Base-by-base conservation (phyloP, 2,888 invertebrate genomes). In the Patella pellucida region DNA sequence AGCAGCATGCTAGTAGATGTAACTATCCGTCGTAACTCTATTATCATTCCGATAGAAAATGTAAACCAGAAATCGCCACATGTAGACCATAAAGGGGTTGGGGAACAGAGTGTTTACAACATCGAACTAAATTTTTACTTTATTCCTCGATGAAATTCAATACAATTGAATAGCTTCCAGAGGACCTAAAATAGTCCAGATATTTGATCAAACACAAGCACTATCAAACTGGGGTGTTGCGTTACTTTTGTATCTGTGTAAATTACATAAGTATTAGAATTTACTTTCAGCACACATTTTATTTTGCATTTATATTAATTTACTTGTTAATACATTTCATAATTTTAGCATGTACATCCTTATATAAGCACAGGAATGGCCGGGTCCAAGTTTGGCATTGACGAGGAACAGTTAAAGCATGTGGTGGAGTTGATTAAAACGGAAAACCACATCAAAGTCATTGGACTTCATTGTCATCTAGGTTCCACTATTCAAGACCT, bases 381-480 rank as follows among this genome's bases (percentile, higher is more conserved):
- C 15, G 84, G 82, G 52, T 85, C 89, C 41, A 92, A 92, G 82
- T 92, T 91, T 83, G 92, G 92, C 9, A 82, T 91, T 15, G 85
- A 85, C 27, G 72, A 83, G 19, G 75, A 81, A 0, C 85, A 89
- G 68, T 75, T 90, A 14, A 80, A 84, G 2, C 56, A 79, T 9
- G 78, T 90, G 56, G 71, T 85, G 9, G 76, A 84, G 0, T 78
- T 86, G 5, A 73, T 83, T 12, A 72, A 69, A 52, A 73, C 78
- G 52, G 72, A 72, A 11, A 79, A 83, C 16, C 78, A 82, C 3
- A 79, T 91, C n/a, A 77, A 84, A 14, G 81, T 91, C 1, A 83
- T 89, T 54, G 92, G 91, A 4, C 85, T 92, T 23, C 91, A 91
- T 77, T 90, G 90, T 76, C 91, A 91, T 78, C 78, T 91, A 31